Conservation (phyloP, 2,888 invertebrate species). For the Drosophila neotestacea region DNA sequence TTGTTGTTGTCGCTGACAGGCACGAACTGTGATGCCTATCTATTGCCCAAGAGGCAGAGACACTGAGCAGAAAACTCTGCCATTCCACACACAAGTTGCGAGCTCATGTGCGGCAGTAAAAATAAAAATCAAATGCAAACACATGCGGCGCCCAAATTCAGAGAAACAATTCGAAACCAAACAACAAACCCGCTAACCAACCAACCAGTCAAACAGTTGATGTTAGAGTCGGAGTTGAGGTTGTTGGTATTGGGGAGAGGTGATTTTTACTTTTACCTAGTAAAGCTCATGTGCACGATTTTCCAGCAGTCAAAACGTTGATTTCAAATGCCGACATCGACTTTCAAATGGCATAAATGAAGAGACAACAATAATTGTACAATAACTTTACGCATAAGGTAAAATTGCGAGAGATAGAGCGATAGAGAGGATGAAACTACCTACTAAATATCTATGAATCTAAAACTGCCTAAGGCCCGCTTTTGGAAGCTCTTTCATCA, state of each 20-base stretch:
- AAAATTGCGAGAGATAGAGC: slow-evolving; percentile 19
- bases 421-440: slow-evolving; percentile 54
- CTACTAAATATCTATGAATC: slow-evolving; percentile 21
- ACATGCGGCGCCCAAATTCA: slow-evolving; percentile 72
- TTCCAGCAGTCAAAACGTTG: slow-evolving; percentile 68
- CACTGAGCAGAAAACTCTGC: slow-evolving; percentile 14
- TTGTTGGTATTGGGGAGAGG: slow-evolving; percentile 42
- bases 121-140: slow-evolving; percentile 80
- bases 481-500: slow-evolving; percentile 2
- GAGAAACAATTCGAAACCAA: slow-evolving; percentile 59
- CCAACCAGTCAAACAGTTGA: slow-evolving; percentile 42
- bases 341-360: slow-evolving; percentile 75
- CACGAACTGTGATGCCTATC: slow-evolving; percentile 77
- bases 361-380: slow-evolving; percentile 61
- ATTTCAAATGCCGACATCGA: slow-evolving; percentile 71
- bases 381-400: slow-evolving; percentile 48
- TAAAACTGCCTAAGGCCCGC: slow-evolving; percentile 36
- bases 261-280: slow-evolving; percentile 80
- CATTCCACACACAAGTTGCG: slow-evolving; percentile 57
- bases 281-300: slow-evolving; percentile 78
- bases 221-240: slow-evolving; percentile 14
- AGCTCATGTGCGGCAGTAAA: slow-evolving; percentile 75
- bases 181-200: slow-evolving; percentile 17
- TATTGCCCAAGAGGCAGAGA: slow-evolving; percentile 54
- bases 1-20: slow-evolving; percentile 36